Evolutionary conservation across 2,888 invertebrate genomes (phyloP), one percentile per base, ranked within the genome.

Genomic region (Agrilus biguttatus): DNA sequence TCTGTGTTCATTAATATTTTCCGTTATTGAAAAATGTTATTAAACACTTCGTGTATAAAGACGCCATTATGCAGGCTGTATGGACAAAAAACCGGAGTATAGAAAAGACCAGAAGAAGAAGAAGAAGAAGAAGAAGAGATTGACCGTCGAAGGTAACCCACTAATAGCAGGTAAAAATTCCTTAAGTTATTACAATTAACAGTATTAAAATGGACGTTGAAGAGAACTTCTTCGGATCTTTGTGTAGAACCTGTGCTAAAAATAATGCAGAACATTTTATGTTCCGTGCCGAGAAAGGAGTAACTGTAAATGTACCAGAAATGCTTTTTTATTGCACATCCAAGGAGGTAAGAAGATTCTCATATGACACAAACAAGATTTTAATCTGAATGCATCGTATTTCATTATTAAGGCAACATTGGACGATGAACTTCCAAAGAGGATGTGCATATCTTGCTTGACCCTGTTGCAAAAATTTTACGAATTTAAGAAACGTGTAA

Each of bases 401-500:
- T 19, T n/a, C 35, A 37, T 28, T 47, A 51, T 51, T 37, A 38
- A 58, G 57, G 50, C 51, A 28, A 44, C 46, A 32, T 45, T 46
- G 35, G 48, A 49, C 13, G 57, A 57, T 41, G 47, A 48, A 19
- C 37, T 57, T 14, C 56, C 58, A 6, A 42, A 47, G 19, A 41
- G 49, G 32, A 56, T 58, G 8, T 58, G 58, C 43, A 46, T 37
- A 21, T 54, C 51, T 39, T 58, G 58, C 36, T 44, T 52, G 14
- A 53, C 49, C 21, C 43, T 41, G 17, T 39, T 57, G 7, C 42
- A 51, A 3, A 46, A 47, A 12, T 52, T 55, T 23, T 55, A 56
- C 36, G 51, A 54, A 40, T 57, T 57, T 40, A 53, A 49, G 44
- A 47, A 47, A 37, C 39, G 42, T 5, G 49, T 50, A 12, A 33